phyloP scores from a whole-genome alignment of 2,113 vertebrate species.

The Girardinichthys multiradiatus region DNA sequence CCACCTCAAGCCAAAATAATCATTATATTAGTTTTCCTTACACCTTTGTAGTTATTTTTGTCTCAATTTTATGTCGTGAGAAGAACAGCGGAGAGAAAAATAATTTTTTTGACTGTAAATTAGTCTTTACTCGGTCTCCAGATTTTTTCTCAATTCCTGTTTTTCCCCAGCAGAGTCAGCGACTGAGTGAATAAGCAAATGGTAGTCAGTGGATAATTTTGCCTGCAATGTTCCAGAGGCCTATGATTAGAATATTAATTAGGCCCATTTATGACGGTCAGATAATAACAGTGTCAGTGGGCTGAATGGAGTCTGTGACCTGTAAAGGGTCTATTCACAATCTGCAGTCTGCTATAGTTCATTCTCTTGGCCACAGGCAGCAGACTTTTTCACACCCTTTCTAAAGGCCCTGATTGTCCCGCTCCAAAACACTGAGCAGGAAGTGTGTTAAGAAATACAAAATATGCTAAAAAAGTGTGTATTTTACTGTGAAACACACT shows the following conservation, averaged over 20 bases:
- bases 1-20: not conserved
- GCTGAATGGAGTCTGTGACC: slow-evolving; percentile 96
- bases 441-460: slow-evolving; percentile 84
- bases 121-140: slow-evolving; percentile 13
- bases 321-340: slow-evolving; percentile 96
- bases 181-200: slow-evolving; percentile 55
- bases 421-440: slow-evolving; percentile 81
- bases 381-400: slow-evolving; percentile 91
- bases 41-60: not conserved
- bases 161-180: slow-evolving; percentile 59
- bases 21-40: not conserved
- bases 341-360: slow-evolving; percentile 88
- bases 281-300: slow-evolving; percentile 93
- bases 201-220: slow-evolving; percentile 84
- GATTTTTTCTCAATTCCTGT: slow-evolving; percentile 35
- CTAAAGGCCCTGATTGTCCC: slow-evolving; percentile 89
- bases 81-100: slow-evolving; percentile 13
- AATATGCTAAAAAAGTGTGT: slow-evolving; percentile 74
- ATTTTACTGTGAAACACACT: slow-evolving; percentile 57
- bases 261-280: slow-evolving; percentile 92
- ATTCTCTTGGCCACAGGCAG: slow-evolving; percentile 91
- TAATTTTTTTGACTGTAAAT: slow-evolving; percentile 12
- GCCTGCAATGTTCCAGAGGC: slow-evolving; percentile 88
- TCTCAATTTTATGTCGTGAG: not conserved
- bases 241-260: slow-evolving; percentile 99